Conservation (phyloP, 1,140 invertebrate species). For the Drosophila triauraria region DNA sequence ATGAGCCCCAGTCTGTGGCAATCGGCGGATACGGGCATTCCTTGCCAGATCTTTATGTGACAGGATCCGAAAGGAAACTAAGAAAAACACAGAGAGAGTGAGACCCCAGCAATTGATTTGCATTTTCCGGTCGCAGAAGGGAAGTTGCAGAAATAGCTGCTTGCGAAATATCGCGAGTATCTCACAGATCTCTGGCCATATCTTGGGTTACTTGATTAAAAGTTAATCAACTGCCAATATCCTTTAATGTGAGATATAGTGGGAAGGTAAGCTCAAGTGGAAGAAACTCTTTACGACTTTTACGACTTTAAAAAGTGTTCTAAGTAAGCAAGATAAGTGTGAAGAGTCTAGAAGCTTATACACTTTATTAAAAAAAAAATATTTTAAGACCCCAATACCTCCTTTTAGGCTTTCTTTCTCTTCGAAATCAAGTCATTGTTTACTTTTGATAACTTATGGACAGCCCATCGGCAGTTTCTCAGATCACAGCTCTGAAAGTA, state of each 20-base stretch:
- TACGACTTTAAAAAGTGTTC: too few species aligned
- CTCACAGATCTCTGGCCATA: slow-evolving; percentile 7
- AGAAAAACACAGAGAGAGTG: slow-evolving; percentile 9
- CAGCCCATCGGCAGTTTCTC: slow-evolving; percentile 19
- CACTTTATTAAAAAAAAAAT: not conserved
- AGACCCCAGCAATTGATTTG: slow-evolving; percentile 56
- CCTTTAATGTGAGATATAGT: not conserved
- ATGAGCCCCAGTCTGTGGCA: slow-evolving; percentile 49
- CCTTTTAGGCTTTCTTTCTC: slow-evolving; percentile 4
- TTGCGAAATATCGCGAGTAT: slow-evolving; percentile 12
- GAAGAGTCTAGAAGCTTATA: not conserved
- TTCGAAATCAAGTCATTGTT: not conserved
- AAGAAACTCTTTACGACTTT: too few species aligned
- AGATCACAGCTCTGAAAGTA: slow-evolving; percentile 11
- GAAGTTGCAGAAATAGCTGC: slow-evolving; percentile 31
- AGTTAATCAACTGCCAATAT: slow-evolving; percentile 6
- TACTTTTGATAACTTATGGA: slow-evolving; percentile 22
- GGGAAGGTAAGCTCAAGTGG: not conserved
- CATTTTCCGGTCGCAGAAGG: slow-evolving; percentile 54
- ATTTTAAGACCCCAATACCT: not conserved
- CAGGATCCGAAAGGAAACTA: slow-evolving; percentile 51
- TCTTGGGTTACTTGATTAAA: slow-evolving; percentile 8
- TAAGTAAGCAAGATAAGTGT: not conserved
- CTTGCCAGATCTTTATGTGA: slow-evolving; percentile 50
- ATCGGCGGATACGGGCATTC: slow-evolving; percentile 68